Evolutionary conservation across 2,113 vertebrate species (phyloP).

Genomic region (Guaruba guarouba): DNA sequence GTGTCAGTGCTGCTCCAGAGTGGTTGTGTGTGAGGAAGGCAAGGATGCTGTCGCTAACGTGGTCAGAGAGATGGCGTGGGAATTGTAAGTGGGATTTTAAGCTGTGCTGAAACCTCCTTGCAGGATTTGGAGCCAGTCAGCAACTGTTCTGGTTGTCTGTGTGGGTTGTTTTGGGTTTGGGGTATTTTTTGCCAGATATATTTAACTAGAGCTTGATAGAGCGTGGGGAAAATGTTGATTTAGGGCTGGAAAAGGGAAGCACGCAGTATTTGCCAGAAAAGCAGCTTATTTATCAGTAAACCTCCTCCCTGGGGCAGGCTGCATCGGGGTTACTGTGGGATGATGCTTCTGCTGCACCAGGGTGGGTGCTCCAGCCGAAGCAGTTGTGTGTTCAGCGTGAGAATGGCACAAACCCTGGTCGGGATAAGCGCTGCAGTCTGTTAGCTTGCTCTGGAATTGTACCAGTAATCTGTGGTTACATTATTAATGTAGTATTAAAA

Average conservation of each 20-base stretch:
- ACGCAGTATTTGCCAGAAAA: background rate
- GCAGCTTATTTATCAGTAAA: background rate
- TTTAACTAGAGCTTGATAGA: background rate
- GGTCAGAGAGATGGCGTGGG: background rate
- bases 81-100: background rate
- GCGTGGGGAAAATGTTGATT: background rate
- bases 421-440: background rate
- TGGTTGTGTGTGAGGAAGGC: fast-evolving
- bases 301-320: background rate
- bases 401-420: background rate
- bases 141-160: background rate
- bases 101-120: background rate
- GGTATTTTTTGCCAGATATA: background rate
- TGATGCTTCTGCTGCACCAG: background rate
- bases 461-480: background rate
- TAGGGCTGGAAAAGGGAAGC: background rate
- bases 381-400: background rate
- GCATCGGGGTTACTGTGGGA: fast-evolving
- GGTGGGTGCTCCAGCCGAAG: background rate
- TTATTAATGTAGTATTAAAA: background rate
- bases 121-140: background rate
- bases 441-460: background rate
- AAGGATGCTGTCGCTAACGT: background rate
- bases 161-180: background rate
- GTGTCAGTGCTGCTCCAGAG: fast-evolving